A percentile compares a stretch with the other conserved stretches of the same genome.
Conservation (phyloP, 2,113 vertebrate genomes). For the Platysteira castanea region DNA sequence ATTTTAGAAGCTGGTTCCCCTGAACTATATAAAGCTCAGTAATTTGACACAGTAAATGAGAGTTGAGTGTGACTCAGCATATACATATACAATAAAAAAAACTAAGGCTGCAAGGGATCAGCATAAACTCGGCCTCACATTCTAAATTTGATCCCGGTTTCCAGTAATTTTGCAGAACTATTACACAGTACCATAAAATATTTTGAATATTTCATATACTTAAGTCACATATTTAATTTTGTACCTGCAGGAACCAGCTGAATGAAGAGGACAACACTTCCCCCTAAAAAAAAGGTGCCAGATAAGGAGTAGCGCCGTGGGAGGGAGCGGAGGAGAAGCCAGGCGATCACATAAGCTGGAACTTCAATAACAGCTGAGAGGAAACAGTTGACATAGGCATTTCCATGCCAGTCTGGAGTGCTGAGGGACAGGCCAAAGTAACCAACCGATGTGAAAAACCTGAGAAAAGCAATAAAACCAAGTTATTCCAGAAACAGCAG, state of each 20-base stretch:
- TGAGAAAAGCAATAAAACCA: constrained; percentile 46
- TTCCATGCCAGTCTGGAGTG: constrained; percentile 84
- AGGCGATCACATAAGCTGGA: constrained; percentile 84
- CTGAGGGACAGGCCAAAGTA: constrained; percentile 90
- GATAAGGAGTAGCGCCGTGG: constrained; percentile 78
- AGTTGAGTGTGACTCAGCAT: background rate
- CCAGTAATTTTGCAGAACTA: background rate
- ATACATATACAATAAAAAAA: background rate
- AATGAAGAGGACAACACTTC: constrained; percentile 81
- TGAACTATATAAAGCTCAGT: constrained; percentile 34
- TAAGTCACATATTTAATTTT: background rate
- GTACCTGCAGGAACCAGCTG: constrained; percentile 84
- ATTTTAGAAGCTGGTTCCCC: background rate
- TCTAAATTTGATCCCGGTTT: background rate
- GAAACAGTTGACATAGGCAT: constrained; percentile 86
- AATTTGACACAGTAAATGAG: constrained; percentile 20
- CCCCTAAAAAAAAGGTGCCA: constrained; percentile 76
- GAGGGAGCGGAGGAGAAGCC: constrained; percentile 82
- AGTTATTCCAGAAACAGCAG: background rate
- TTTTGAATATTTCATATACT: background rate
- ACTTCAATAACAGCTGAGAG: constrained; percentile 87
- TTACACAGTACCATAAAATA: background rate
- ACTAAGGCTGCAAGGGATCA: background rate
- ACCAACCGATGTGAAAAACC: constrained; percentile 81
- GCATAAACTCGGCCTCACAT: background rate